Evolutionary conservation across 2,113 vertebrate species (phyloP).

Genomic region (Anser brachyrhynchus): DNA sequence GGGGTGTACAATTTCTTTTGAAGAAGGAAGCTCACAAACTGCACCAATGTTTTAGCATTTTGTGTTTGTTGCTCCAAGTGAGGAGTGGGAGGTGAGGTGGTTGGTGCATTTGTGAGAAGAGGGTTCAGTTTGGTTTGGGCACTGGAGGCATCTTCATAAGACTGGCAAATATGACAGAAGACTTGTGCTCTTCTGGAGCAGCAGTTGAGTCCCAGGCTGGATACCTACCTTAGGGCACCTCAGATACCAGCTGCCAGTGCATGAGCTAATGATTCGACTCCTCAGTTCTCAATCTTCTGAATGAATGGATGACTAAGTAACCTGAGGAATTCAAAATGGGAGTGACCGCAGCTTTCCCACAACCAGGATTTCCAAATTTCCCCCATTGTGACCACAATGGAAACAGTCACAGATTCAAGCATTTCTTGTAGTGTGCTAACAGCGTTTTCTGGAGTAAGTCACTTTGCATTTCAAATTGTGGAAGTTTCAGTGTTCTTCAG

Average conservation of each 20-base stretch:
- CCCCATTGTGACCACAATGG: neutral
- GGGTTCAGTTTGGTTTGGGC: neutral
- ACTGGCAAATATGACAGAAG: neutral
- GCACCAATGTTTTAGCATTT: conserved; percentile 33
- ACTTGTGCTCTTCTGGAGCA: neutral
- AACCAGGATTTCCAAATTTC: neutral
- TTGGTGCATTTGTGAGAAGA: neutral
- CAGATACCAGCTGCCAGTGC: neutral
- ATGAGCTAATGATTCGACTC: neutral
- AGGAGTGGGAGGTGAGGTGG: neutral
- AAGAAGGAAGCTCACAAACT: conserved; percentile 50
- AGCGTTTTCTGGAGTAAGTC: neutral
- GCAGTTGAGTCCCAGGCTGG: neutral
- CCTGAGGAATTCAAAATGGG: neutral
- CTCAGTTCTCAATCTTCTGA: neutral
- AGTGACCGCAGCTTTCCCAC: neutral
- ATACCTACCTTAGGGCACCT: neutral
- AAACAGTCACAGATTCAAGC: neutral
- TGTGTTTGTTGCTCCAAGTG: neutral
- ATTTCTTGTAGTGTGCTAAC: neutral
- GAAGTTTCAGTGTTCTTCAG: neutral
- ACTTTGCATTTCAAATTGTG: neutral
- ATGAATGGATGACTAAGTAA: neutral
- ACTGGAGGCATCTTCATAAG: neutral
- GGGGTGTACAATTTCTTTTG: conserved; percentile 62